phyloP scores from a whole-genome alignment of 2,888 invertebrate species.

The Anaspis maculata region DNA sequence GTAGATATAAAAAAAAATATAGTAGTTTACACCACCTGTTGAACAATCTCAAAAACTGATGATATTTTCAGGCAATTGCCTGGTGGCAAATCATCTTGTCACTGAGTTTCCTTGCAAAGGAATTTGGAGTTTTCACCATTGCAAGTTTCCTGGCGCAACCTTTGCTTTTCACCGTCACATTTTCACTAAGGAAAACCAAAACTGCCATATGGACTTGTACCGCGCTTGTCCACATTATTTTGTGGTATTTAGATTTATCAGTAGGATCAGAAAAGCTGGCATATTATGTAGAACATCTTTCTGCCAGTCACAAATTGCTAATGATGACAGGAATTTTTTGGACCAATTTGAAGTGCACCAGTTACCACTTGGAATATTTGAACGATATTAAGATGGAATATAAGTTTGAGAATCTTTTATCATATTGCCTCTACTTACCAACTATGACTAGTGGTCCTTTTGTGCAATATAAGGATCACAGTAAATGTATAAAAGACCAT shows the following conservation, averaged over 20 bases:
- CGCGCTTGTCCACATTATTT: too few species aligned
- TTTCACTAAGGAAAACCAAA: conserved; percentile 38
- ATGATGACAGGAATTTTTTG: conserved; percentile 56
- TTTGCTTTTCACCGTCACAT: conserved; percentile 46
- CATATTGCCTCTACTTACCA: conserved; percentile 78
- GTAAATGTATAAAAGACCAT: too few species aligned
- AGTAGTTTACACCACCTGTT: too few species aligned
- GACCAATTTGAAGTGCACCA: conserved; percentile 69
- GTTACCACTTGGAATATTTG: conserved; percentile 58
- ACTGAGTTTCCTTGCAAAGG: conserved; percentile 33
- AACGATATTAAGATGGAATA: conserved; percentile 27
- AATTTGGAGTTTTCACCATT: conserved; percentile 21
- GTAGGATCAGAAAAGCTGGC: conserved; percentile 18
- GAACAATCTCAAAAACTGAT: too few species aligned
- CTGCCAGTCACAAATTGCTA: conserved; percentile 44
- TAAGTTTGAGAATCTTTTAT: conserved; percentile 47
- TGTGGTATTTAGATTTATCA: too few species aligned
- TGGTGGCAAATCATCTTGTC: conserved; percentile 49
- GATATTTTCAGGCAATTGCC: conserved; percentile 43
- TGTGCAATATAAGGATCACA: conserved; percentile 66
- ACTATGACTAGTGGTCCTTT: conserved; percentile 80
- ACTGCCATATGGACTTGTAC: conserved; percentile 51
- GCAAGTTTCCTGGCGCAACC: conserved; percentile 43
- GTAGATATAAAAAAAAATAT: too few species aligned
- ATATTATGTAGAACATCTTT: conserved; percentile 34